Evolutionary conservation across 2,113 vertebrate genomes (phyloP), one percentile per base, ranked within the genome.

Genomic region (Gorsachius goisagi): DNA sequence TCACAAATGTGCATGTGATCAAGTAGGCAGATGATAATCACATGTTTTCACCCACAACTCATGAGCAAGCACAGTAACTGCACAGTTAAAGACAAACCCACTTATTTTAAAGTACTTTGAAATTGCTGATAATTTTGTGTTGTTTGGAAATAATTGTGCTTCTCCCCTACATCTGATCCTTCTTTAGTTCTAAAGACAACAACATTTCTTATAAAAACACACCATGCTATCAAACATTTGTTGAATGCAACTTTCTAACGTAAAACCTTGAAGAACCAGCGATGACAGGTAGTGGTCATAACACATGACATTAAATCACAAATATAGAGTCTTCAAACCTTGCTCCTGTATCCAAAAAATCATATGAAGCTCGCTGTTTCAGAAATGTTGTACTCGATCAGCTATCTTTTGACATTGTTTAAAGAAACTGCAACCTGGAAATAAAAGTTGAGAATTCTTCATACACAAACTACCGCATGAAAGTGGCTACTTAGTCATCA

Each of bases 11-110:
- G 72, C 88, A 90, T 94, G 83, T 97, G 96, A 97, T 92, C 77
- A 56, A 81, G 96, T 97, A 87, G 96, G 95, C 94, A 97, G 94
- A 96, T 95, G 88, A 91, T 93, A 94, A 95, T 96, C 95, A 93
- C 64, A 88, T 96, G 77, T 95, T 93, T 92, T 93, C 86, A 82
- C 93, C 91, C 91, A 94, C 92, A 88, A 92, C 81, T 79, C 91
- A 90, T 90, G 93, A 97, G 87, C 86, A 95, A 95, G 92, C 90
- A 95, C 87, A 81, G 84, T 62, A 94, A 69, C 56, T 76, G 82
- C 81, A 88, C 84, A 82, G 88, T 86, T 96, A 95, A 94, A 94
- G 91, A 75, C 62, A 95, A 92, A 97, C 11, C 69, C 72, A 72
- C 32, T 28, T 66, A 77, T 60, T 88, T 86, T 89, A 49, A 81